Conservation (phyloP, 2,113 vertebrate species). For the Nyctibius bracteatus region DNA sequence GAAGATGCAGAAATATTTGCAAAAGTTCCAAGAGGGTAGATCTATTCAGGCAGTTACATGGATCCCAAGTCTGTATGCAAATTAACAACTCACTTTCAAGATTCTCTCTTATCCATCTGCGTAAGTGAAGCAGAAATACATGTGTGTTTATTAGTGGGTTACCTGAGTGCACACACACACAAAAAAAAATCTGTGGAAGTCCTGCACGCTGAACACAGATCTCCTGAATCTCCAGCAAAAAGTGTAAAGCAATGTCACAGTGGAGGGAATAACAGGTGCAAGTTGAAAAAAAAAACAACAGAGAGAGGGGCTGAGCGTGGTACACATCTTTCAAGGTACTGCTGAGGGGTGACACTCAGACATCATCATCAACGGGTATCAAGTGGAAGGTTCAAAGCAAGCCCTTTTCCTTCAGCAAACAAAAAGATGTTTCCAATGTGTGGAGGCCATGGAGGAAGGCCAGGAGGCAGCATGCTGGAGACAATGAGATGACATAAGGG, state of each 20-base stretch:
- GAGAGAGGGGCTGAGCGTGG: background rate
- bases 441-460: background rate
- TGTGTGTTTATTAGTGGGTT: background rate
- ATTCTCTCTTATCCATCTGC: background rate
- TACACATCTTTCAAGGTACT: background rate
- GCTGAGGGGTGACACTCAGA: background rate
- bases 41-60: fast-evolving
- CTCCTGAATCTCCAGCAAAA: background rate
- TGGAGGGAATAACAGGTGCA: background rate
- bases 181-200: background rate
- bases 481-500: background rate
- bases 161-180: background rate
- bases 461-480: background rate
- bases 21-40: background rate
- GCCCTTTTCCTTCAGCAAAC: background rate
- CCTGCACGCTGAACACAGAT: background rate
- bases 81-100: background rate
- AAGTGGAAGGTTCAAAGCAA: conserved; percentile 1
- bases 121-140: background rate
- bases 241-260: background rate
- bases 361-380: background rate
- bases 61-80: background rate
- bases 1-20: background rate
- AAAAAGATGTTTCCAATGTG: background rate
- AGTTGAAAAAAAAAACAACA: background rate